phyloP scores from a whole-genome alignment of 2,113 vertebrate genomes.

The Thamnaconus septentrionalis region DNA sequence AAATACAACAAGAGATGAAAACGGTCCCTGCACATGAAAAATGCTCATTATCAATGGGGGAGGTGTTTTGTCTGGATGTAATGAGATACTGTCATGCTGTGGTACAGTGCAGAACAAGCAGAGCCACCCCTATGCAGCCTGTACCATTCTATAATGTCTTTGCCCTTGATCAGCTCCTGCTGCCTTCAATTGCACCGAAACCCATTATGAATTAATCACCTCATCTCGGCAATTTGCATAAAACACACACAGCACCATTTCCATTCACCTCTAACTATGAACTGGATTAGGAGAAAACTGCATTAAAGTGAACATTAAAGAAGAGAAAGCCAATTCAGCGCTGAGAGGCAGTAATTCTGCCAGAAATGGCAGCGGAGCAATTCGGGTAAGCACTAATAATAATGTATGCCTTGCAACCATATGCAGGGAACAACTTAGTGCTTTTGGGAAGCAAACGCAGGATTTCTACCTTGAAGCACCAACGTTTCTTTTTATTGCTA shows the following conservation, averaged over 20 bases:
- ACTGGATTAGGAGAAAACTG: constrained; percentile 69
- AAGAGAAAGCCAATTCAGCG: constrained; percentile 48
- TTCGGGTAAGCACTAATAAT: constrained; percentile 69
- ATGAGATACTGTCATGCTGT: constrained; percentile 78
- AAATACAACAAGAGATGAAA: constrained; percentile 59
- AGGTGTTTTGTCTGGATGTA: constrained; percentile 76
- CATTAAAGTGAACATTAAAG: constrained; percentile 73
- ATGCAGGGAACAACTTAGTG: constrained; percentile 38
- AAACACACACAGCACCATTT: constrained; percentile 73
- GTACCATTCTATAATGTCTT: constrained; percentile 72
- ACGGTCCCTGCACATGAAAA: constrained; percentile 68
- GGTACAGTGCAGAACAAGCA: constrained; percentile 74
- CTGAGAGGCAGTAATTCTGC: constrained; percentile 62
- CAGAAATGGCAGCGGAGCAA: constrained; percentile 25
- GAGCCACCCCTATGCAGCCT: constrained; percentile 72
- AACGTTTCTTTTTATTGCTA: constrained; percentile 4
- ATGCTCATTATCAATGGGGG: constrained; percentile 76
- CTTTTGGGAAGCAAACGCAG: constrained; percentile 42
- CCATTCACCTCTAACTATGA: constrained; percentile 65
- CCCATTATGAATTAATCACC: constrained; percentile 79
- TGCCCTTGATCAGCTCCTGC: constrained; percentile 76
- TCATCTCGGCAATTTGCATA: constrained; percentile 71
- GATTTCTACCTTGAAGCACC: constrained; percentile 23
- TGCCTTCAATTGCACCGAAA: constrained; percentile 74
- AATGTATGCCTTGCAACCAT: constrained; percentile 72